These are phyloP conservation scores for Heterodera carotae DNA, from an alignment of 1,140 invertebrate species.

Conservation along the genomic window DNA sequence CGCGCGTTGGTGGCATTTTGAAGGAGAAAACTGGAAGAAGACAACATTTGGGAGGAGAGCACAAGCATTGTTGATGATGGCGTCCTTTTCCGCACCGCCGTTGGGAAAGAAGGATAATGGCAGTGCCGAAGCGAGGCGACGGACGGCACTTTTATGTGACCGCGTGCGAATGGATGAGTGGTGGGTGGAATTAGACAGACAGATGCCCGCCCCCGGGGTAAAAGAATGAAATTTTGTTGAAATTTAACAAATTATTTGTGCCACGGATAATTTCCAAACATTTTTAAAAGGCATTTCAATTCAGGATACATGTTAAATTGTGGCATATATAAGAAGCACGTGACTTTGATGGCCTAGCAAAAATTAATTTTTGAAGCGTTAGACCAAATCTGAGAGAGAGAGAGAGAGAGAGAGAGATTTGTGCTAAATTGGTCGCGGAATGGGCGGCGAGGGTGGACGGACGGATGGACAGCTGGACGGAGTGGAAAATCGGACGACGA, in stretches of 20 bases:
- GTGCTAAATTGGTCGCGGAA: background rate
- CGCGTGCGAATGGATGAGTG: too few relatives aligned
- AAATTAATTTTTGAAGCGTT: background rate
- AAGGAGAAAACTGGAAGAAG: background rate
- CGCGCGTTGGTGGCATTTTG: background rate
- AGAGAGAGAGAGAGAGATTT: background rate
- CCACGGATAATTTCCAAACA: too few relatives aligned
- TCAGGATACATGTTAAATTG: too few relatives aligned
- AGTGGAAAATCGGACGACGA: background rate
- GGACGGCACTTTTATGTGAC: background rate
- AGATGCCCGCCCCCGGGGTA: too few relatives aligned
- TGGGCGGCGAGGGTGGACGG: too few relatives aligned
- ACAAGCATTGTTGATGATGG: background rate
- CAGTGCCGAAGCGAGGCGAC: slow-evolving; percentile 1
- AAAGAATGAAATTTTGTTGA: too few relatives aligned
- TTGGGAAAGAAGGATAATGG: background rate
- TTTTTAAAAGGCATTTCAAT: background rate
- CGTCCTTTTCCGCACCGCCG: slow-evolving; percentile 1
- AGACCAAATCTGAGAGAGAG: too few relatives aligned
- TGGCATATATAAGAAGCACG: too few relatives aligned
- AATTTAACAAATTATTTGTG: too few relatives aligned
- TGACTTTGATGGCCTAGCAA: background rate
- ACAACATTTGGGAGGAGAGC: background rate
- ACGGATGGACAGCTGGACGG: slow-evolving; percentile 2
- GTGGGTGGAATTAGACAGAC: too few relatives aligned